phyloP scores from a whole-genome alignment of 1,140 invertebrate species.

The Philopotamus ludificatus region DNA sequence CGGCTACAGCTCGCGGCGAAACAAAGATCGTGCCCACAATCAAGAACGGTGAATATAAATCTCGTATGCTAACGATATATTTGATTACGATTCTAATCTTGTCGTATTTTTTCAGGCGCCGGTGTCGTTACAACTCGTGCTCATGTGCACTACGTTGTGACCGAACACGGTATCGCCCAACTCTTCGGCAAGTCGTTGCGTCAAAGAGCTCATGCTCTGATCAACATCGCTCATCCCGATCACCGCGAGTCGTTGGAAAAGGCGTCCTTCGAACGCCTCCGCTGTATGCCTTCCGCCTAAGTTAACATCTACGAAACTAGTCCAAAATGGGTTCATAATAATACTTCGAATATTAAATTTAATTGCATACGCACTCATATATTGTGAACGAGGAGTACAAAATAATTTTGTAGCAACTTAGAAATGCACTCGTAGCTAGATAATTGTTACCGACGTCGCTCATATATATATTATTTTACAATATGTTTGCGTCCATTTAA shows the following conservation, averaged over 20 bases:
- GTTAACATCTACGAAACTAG: too few species aligned
- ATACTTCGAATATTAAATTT: too few species aligned
- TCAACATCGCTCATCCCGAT: conserved; percentile 87
- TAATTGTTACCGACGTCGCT: too few species aligned
- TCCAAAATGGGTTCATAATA: too few species aligned
- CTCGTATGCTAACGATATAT: too few species aligned
- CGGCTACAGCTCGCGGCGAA: conserved; percentile 80
- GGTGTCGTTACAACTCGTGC: conserved; percentile 92
- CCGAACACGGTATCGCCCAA: conserved; percentile 87
- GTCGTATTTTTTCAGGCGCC: conserved; percentile 63
- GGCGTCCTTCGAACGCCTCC: conserved; percentile 82
- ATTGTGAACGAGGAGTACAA: too few species aligned
- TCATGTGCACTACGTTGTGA: conserved; percentile 91
- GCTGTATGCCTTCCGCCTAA: conserved; percentile 75
- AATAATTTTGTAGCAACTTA: too few species aligned
- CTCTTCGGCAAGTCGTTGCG: conserved; percentile 87
- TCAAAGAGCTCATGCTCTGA: conserved; percentile 86
- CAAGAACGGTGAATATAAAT: conserved; percentile 71
- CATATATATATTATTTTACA: too few species aligned
- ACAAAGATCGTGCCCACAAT: conserved; percentile 86
- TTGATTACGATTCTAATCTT: background rate
- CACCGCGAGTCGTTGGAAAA: conserved; percentile 85
- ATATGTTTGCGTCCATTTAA: too few species aligned
- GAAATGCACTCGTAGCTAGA: too few species aligned
- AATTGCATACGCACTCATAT: too few species aligned